Base-by-base conservation (phyloP, 2,888 invertebrate species). In the Gymnocheta viridis region DNA sequence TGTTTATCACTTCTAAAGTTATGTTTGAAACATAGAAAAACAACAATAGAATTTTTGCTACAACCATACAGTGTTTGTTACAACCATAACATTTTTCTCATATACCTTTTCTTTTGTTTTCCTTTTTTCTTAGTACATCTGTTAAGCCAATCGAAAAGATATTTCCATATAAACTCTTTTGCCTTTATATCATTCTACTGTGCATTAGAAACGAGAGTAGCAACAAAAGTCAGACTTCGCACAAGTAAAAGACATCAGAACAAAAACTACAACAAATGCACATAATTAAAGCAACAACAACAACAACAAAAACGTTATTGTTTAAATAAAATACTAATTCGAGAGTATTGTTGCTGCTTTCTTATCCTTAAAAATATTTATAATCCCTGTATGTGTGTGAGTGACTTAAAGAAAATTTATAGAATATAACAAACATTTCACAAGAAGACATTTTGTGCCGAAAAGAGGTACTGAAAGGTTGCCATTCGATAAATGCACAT, bases 391-490 rank as follows among this genome's bases (percentile, higher is more conserved):
- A n/a, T 29, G 54, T 54, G 6, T 10, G n/a, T 72, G 24, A 27
- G 3, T 49, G 12, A 35, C 47, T 24, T 32, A 47, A 72, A 80
- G 72, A 80, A 80, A 80, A 72, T 58, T 72, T 80, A 58, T 64
- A 66, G 49, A 72, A 73, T 60, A 66, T 58, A 69, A 66, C 38
- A 76, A 70, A 81, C 51, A 73, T 77, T 81, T 69, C 49, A 54
- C 67, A 72, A 72, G 49, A 81, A 81, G 72, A 80, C 60, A 60
- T 76, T 38, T 77, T 80, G 24, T 80, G 76, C 80, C 78, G 79
- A 82, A 85, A 86, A 86, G 82, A 82, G 78, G 76, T 82, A 80
- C 85, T 78, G 86, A 85, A 77, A 86, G 86, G 64, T 83, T 86
- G 82, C 83, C 82, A 74, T 83, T 85, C 82, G 81, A 80, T 47